Evolutionary conservation across 2,888 invertebrate genomes (phyloP).

Genomic region (Chironomus tentans): DNA sequence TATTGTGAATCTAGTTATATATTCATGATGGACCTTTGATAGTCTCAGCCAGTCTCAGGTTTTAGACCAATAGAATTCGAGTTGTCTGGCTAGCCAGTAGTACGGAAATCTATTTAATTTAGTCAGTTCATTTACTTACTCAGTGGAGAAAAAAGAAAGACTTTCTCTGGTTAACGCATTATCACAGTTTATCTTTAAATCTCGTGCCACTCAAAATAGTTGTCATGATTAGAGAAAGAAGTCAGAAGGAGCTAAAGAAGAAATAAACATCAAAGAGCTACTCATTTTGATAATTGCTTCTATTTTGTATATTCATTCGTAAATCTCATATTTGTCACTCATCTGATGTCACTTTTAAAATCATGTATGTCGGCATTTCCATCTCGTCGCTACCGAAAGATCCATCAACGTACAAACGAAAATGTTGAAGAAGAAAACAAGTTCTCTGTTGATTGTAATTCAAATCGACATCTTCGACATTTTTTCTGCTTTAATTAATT

Average conservation of each 20-base stretch:
- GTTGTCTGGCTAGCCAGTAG: too few species aligned
- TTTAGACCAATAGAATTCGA: too few species aligned
- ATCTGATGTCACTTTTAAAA: background rate
- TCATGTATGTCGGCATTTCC: background rate
- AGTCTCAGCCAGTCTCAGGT: too few species aligned
- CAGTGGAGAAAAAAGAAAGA: background rate
- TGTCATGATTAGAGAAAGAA: background rate
- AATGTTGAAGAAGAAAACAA: background rate
- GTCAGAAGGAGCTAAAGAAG: background rate
- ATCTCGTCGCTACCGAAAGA: background rate
- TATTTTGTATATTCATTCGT: background rate
- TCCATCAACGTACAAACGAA: background rate
- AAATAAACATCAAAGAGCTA: background rate
- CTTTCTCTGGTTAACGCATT: background rate
- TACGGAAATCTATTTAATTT: too few species aligned
- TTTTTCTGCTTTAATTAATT: background rate
- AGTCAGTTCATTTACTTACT: background rate
- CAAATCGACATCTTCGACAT: background rate
- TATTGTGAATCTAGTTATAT: too few species aligned
- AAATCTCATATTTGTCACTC: background rate
- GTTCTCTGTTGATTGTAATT: background rate
- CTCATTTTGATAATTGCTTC: background rate
- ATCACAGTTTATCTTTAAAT: background rate
- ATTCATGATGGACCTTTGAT: too few species aligned
- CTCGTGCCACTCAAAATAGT: background rate